A percentile compares a stretch with the other conserved stretches of the same genome.
Conservation (phyloP, 2,113 vertebrate species). For the Genyomyrus donnyi region DNA sequence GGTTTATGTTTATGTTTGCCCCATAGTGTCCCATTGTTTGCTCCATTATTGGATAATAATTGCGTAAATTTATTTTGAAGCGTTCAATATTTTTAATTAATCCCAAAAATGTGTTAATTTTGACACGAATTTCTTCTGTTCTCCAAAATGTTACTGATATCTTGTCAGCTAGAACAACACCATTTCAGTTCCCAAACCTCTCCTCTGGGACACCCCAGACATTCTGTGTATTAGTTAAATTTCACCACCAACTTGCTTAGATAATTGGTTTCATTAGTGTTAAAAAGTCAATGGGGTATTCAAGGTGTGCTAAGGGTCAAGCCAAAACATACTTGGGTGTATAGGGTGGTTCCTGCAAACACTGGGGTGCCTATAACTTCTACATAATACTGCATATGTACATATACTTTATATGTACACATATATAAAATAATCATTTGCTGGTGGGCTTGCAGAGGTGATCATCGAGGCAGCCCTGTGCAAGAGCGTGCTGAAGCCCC, state of each 20-base stretch:
- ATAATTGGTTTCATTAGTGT: background rate
- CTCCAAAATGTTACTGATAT: no score
- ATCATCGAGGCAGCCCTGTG: slow-evolving; percentile 84
- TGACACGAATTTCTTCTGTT: background rate
- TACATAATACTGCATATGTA: background rate
- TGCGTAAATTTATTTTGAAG: background rate
- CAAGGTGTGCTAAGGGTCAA: background rate
- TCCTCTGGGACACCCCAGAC: no score
- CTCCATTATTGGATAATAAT: no score
- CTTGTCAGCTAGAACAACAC: no score
- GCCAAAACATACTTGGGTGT: background rate
- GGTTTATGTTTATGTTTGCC: no score
- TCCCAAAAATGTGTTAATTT: background rate
- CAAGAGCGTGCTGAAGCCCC: slow-evolving; percentile 89
- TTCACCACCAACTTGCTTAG: background rate
- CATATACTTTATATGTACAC: background rate
- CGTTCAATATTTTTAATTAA: background rate
- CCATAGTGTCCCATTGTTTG: background rate
- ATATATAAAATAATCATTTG: background rate
- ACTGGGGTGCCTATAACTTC: background rate
- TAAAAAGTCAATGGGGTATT: background rate
- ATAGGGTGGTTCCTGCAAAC: background rate
- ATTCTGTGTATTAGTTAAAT: background rate
- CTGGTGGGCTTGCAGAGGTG: slow-evolving; percentile 56
- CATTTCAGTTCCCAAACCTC: background rate